Percentiles rank a stretch among this genome's conserved stretches.
phyloP scores from a whole-genome alignment of 2,888 invertebrate species.

The Thymelicus acteon region DNA sequence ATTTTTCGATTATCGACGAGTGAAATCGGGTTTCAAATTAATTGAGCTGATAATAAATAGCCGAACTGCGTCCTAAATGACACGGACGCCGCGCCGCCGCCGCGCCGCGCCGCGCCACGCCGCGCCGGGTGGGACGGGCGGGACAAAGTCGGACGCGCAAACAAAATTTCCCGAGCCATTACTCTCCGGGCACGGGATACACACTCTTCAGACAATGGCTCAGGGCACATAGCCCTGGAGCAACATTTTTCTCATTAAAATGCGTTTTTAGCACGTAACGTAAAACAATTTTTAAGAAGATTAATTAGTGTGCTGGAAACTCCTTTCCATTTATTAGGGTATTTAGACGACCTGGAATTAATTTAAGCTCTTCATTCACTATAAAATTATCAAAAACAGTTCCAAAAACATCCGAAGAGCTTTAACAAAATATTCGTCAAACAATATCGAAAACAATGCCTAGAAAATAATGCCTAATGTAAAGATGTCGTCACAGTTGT shows the following conservation, averaged over 20 bases:
- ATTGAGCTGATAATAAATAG: conserved; percentile 17
- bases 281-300: conserved; percentile 51
- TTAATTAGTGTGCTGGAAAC: conserved; percentile 25
- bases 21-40: conserved; percentile 24
- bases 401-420: not conserved
- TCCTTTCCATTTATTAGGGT: conserved; percentile 16
- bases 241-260: conserved; percentile 28
- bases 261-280: conserved; percentile 35
- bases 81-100: not conserved
- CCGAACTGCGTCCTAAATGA: conserved; percentile 23
- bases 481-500: too few relatives aligned
- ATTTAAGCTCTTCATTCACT: not conserved
- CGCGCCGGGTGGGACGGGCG: not conserved
- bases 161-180: conserved; percentile 29
- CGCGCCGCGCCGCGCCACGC: too few relatives aligned
- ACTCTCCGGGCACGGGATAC: not conserved
- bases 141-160: conserved; percentile 23
- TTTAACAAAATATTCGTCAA: too few relatives aligned
- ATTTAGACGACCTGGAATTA: not conserved
- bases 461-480: too few relatives aligned
- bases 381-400: not conserved
- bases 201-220: not conserved
- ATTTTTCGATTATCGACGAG: conserved; percentile 11
- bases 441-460: too few relatives aligned
- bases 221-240: conserved; percentile 6